Base-by-base conservation (phyloP, 2,888 invertebrate species). In the Dioctria rufipes region DNA sequence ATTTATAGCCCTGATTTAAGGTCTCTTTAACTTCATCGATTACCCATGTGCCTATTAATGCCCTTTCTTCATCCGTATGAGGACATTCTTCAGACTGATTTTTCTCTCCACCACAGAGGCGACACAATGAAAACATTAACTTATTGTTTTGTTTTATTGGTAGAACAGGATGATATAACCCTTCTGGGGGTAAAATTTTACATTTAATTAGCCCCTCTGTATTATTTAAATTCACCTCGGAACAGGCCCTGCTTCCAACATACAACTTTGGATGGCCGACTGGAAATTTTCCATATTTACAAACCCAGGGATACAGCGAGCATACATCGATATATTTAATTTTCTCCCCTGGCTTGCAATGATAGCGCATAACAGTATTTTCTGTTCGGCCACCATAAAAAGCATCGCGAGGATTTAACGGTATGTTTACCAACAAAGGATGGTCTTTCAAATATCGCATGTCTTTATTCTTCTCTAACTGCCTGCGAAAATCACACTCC, bases 131-230 rank as follows among this genome's bases (percentile, higher is more conserved):
- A 81, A 86, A 85, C 67, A 84, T 83, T 3, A 86, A 78, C 82
- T 86, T 85, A 0, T 82, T 81, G 67, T 85, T 82, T 37, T 84
- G 83, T 80, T 82, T 83, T 9, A 82, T 80, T 0, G 86, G 86
- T 8, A 87, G 80, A 3, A 87, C 86, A 0, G 86, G 87, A 73
- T 85, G 85, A 77, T 84, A 86, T 5, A 87, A 80, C 42, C 84
- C 77, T 71, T 69, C 67, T 0, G 85, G 85, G 6, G 25, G 25
- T 25, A 25, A 25, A 25, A 25, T 25, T 25, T 25, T 25, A 25
- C 25, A 25, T 25, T 25, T 25, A 25, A 25, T 25, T 25, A 25
- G 25, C 2, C 25, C 25, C 25, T 25, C 25, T 25, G 25, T 25
- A 25, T 25, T 25, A 25, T 25, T 25, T 25, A 25, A 25, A 25